These are phyloP conservation scores for Denticeps clupeoides DNA, from an alignment of 2,797 vertebrate species.

Conservation along the genomic window DNA sequence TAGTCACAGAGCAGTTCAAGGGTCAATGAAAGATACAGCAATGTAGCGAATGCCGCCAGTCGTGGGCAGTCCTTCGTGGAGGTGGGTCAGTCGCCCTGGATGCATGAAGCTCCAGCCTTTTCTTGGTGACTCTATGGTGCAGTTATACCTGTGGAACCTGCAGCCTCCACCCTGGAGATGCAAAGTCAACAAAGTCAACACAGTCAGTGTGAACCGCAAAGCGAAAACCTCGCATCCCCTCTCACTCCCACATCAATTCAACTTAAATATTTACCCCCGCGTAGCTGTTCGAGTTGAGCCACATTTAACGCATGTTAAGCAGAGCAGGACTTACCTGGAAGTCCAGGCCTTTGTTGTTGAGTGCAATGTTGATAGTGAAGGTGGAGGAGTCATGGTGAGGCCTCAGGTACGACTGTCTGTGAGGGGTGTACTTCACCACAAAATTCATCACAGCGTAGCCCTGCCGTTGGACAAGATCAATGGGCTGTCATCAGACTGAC, in stretches of 20 bases:
- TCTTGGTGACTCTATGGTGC: slow-evolving; percentile 81
- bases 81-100: slow-evolving; percentile 88
- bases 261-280: background rate
- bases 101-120: slow-evolving; percentile 99
- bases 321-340: slow-evolving; percentile 63
- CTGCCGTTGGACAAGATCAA: slow-evolving; percentile 44
- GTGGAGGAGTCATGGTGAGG: slow-evolving; percentile 96
- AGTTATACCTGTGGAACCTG: slow-evolving; percentile 92
- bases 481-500: background rate
- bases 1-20: slow-evolving; percentile 56
- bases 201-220: background rate
- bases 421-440: slow-evolving; percentile 90
- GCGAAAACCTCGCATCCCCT: background rate
- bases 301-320: background rate
- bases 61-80: slow-evolving; percentile 93
- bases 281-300: slow-evolving; percentile 1
- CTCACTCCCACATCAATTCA: background rate
- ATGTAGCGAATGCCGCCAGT: slow-evolving; percentile 92
- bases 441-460: slow-evolving; percentile 87
- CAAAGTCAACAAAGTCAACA: background rate
- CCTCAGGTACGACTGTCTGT: slow-evolving; percentile 73
- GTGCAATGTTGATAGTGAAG: slow-evolving; percentile 94
- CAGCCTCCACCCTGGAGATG: slow-evolving; percentile 81
- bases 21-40: slow-evolving; percentile 93
- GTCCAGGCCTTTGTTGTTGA: slow-evolving; percentile 84